A percentile compares a stretch with the other conserved stretches of the same genome.
These are phyloP conservation scores for Pterophyllum scalare DNA, from an alignment of 2,113 vertebrate genomes.

Conservation along the genomic window DNA sequence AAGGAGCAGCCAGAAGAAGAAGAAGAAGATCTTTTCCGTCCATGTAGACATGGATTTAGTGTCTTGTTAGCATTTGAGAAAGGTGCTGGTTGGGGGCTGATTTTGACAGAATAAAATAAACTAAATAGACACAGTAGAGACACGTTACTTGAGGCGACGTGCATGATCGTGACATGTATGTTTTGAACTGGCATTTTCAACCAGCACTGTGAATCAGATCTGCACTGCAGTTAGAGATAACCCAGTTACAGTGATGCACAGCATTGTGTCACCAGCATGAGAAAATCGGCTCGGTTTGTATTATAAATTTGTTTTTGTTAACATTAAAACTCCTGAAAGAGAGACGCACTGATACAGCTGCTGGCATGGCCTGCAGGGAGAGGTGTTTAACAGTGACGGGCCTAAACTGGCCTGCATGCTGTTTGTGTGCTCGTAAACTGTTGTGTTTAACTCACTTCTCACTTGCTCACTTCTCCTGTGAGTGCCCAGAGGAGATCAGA, in stretches of 20 bases:
- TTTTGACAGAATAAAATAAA: not conserved
- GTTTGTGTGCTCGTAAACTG: not conserved
- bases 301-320: not conserved
- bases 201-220: not conserved
- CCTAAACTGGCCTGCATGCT: not conserved
- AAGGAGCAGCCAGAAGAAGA: not conserved
- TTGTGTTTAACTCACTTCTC: not conserved
- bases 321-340: not conserved
- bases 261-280: not conserved
- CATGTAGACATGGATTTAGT: not conserved
- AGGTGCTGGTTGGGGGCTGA: not conserved
- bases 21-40: not conserved
- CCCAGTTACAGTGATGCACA: not conserved
- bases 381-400: not conserved
- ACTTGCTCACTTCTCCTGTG: not conserved
- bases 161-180: not conserved
- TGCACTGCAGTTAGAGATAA: not conserved
- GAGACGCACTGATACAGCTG: not conserved
- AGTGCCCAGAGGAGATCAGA: not conserved
- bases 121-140: not conserved
- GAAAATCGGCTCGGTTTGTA: not conserved
- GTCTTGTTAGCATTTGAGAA: not conserved
- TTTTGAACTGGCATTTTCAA: not conserved
- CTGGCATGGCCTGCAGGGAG: not conserved
- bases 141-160: not conserved